Base-by-base conservation (phyloP, 1,140 invertebrate genomes). In the Helicoverpa zea region DNA sequence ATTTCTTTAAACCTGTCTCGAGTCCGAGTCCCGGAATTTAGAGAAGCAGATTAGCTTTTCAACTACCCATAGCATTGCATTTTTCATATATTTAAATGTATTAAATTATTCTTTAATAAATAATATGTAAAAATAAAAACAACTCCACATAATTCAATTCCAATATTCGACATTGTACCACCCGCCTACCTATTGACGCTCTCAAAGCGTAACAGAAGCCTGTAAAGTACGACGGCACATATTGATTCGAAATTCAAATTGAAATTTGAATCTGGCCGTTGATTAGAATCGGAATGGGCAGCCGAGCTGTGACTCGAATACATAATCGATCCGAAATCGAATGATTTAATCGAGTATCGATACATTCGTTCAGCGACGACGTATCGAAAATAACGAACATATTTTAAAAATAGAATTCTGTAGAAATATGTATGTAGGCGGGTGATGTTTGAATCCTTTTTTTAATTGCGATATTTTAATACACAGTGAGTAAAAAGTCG, bases 171-270 rank as follows among this genome's bases (percentile, higher is more conserved):
- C 11, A 10, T 23, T 58, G 11, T 14, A 16, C 12, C n/a, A 16
- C 12, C n/a, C 3, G 1, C 54, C 54, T 58, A 11, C 23, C 11
- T 12, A 59, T 18, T 49, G 63, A 47, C 43, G 18, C 63, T 66
- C 43, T 66, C 43, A 66, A 66, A 66, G 43, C 63, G 43, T 66
- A 66, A 58, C 63, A 18, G 49, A 49, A 64, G 52, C 63, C 52
- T 49, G 23, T 78, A 78, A 78, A 78, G 63, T 68, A 78, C 52
- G 61, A 4, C 70, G 70, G 75, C 75, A 78, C 76, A 78, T 78
- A 78, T 78, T 78, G 76, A 78, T 78, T 56, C 76, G 58, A 78
- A 78, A 68, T 78, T 78, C 61, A 78, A 78, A 78, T 78, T 78
- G 76, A 78, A 78, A 78, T 78, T 78, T 78, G 76, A 78, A 78